These are phyloP conservation scores for Meteorus colon DNA, from an alignment of 2,888 invertebrate genomes.

Conservation along the genomic window DNA sequence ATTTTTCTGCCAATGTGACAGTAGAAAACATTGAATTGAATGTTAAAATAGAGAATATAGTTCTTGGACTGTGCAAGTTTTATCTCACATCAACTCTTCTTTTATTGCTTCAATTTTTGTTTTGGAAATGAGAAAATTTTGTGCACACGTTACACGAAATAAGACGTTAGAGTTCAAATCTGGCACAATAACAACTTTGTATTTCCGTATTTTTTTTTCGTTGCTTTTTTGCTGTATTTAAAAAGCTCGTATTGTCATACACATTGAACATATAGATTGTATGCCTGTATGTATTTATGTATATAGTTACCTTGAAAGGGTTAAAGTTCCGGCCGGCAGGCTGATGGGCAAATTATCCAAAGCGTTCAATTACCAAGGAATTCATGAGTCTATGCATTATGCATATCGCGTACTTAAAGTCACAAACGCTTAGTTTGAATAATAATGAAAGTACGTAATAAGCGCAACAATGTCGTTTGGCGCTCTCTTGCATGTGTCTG, in stretches of 20 bases:
- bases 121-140: background rate
- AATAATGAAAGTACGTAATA: conserved; percentile 50
- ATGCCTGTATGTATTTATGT: conserved; percentile 4
- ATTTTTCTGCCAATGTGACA: too few species aligned
- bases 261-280: background rate
- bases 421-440: conserved; percentile 51
- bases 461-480: conserved; percentile 38
- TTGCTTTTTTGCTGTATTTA: background rate
- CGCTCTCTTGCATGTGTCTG: conserved; percentile 2
- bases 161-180: background rate
- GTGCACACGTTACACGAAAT: background rate
- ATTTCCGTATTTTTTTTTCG: background rate
- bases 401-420: conserved; percentile 50
- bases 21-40: too few species aligned
- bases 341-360: conserved; percentile 53
- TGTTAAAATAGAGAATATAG: too few species aligned
- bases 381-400: conserved; percentile 52
- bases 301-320: conserved; percentile 9
- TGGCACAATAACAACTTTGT: background rate
- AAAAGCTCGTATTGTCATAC: background rate
- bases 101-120: background rate
- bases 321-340: conserved; percentile 29
- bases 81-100: background rate
- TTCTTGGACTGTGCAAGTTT: background rate
- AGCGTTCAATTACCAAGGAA: conserved; percentile 53